A percentile compares a stretch with the other conserved stretches of the same genome.
These are phyloP conservation scores for Bufo bufo DNA, from an alignment of 2,113 vertebrate species.

Conservation along the genomic window DNA sequence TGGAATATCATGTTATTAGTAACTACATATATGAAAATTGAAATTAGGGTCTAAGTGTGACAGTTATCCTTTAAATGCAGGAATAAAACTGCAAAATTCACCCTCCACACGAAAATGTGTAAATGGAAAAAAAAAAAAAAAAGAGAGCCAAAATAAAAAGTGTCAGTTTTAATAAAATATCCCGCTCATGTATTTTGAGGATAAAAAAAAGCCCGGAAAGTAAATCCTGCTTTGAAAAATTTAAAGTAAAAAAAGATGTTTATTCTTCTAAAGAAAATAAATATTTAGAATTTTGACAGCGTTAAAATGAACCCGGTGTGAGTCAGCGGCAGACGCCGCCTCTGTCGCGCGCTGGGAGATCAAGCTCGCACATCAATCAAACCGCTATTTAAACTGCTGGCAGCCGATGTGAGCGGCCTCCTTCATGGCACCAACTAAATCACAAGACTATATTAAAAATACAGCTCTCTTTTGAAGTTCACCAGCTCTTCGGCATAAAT, in stretches of 20 bases:
- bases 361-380: not conserved
- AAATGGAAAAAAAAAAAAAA: not conserved
- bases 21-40: too few relatives aligned
- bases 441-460: not conserved
- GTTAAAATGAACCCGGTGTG: not conserved
- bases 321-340: not conserved
- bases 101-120: too few relatives aligned
- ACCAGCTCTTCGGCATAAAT: not conserved
- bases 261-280: constrained; percentile 1
- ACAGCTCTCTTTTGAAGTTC: not conserved
- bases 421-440: not conserved
- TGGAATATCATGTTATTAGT: too few relatives aligned
- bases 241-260: not conserved
- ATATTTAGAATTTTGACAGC: not conserved
- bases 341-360: not conserved
- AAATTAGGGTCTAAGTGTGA: too few relatives aligned
- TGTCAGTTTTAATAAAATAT: not conserved
- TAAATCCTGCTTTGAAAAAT: not conserved
- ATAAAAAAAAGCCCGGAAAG: not conserved
- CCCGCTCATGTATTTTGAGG: not conserved
- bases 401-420: not conserved
- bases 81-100: too few relatives aligned
- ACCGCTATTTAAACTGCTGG: not conserved
- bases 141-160: not conserved
- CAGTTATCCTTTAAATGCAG: too few relatives aligned